These are phyloP conservation scores for Plebejus anna DNA, from an alignment of 2,888 invertebrate species.

Conservation along the genomic window DNA sequence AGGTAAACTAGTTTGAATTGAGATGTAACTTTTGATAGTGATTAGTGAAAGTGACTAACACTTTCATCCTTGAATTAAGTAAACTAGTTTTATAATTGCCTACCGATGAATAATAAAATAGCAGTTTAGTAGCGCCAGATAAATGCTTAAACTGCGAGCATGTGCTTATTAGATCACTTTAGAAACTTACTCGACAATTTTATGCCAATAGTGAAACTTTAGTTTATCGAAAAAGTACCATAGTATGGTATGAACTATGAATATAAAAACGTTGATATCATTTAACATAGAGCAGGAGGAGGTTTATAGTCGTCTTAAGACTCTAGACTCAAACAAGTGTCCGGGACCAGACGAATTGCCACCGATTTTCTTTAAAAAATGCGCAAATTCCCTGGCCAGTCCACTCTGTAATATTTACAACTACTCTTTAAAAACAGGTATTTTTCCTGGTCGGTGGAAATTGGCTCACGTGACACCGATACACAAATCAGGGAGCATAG, in stretches of 20 bases:
- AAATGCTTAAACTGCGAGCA: neutral
- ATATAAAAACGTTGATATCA: neutral
- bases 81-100: slow-evolving; percentile 1
- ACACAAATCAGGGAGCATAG: neutral
- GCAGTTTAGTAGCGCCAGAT: neutral
- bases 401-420: no score
- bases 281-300: no score
- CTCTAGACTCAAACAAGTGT: no score
- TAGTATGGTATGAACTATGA: no score
- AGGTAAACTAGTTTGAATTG: neutral
- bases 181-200: no score
- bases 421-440: neutral
- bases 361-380: no score
- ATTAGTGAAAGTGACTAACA: slow-evolving; percentile 22
- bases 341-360: no score
- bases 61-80: slow-evolving; percentile 8
- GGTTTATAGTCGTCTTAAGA: no score
- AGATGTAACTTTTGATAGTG: neutral
- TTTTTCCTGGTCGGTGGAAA: neutral
- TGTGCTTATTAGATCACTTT: neutral
- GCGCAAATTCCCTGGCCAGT: no score
- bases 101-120: neutral
- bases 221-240: neutral
- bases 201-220: no score
- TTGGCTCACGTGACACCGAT: neutral